Base-by-base conservation (phyloP, 2,113 vertebrate species). In the Copsychus sechellarum region DNA sequence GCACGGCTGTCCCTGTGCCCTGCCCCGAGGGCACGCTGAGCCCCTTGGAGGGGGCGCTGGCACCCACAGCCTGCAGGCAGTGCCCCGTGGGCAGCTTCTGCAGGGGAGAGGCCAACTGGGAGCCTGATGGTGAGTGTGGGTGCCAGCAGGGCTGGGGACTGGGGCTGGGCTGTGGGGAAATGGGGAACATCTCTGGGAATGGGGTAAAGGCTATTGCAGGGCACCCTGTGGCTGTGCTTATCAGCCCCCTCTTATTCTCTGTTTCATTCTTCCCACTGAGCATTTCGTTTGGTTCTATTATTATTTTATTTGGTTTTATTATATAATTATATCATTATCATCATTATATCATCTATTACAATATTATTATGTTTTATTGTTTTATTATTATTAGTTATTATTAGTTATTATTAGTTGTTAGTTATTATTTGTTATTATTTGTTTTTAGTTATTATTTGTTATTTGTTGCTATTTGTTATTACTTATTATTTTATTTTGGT, bases 11-110 rank as follows among this genome's bases (percentile, higher is more conserved):
- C 13, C 98, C 99, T 3, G 36, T 97, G 60, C 98, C 98, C 0
- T 99, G 99, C 58, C 99, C 98, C 1, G 91, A 96, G 64, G 99
- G 99, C 40, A 99, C 98, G 0, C 91, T 99, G 58, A 98, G 96
- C 47, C 65, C 97, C 36, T 70, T 92, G 79, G 98, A 98, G 76
- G 98, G 98, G 12, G 97, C 98, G 3, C 13, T 94, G 47, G 98
- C 98, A 6, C 72, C 64, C 18, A 73, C 95, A 8, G 96, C 97
- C 73, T 99, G 99, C 97, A 97, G 96, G 67, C 95, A 95, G 21
- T 99, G 99, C 91, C 98, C 98, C 6, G 94, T 95, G 82, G 99
- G 99, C 40, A 91, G 90, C 2, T 99, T 97, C 94, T 99, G 99
- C 93, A 93, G 96, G 61, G 98, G 97, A 43, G 96, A 98, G 28